phyloP scores from a whole-genome alignment of 2,888 invertebrate species.

The Cistogaster globosa region DNA sequence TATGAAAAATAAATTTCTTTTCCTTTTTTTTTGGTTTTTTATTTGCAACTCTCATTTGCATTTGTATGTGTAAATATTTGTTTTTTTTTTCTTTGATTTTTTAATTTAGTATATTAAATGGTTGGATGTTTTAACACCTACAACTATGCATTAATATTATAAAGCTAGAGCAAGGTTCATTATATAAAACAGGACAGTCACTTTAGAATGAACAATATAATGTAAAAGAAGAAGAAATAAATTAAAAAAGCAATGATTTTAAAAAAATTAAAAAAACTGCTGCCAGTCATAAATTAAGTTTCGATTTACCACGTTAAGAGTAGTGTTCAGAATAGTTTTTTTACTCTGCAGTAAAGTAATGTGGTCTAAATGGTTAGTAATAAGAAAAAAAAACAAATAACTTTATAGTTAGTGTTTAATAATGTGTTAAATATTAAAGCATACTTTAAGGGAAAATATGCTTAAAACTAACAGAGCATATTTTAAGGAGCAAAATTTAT shows the following conservation, averaged over 20 bases:
- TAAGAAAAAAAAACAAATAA: not conserved
- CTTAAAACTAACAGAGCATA: constrained; percentile 47
- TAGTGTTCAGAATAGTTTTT: constrained; percentile 6
- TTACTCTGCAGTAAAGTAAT: constrained; percentile 36
- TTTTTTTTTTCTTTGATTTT: constrained; percentile 2
- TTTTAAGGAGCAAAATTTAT: constrained; percentile 48
- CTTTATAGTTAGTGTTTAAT: constrained; percentile 67
- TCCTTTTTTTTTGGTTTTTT: constrained; percentile 29
- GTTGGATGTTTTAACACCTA: constrained; percentile 64
- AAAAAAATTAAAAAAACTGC: constrained; percentile 29
- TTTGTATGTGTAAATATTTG: constrained; percentile 17
- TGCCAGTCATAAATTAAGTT: constrained; percentile 70
- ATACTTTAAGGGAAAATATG: constrained; percentile 55
- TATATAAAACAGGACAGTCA: constrained; percentile 66
- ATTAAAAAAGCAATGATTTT: constrained; percentile 48
- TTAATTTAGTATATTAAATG: constrained; percentile 62
- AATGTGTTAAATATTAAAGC: constrained; percentile 58
- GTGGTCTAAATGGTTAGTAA: constrained; percentile 40
- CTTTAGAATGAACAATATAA: constrained; percentile 22
- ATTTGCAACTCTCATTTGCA: constrained; percentile 19
- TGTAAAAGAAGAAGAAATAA: constrained; percentile 9
- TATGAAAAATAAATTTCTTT: constrained; percentile 62
- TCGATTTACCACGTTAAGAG: constrained; percentile 66
- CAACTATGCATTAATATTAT: constrained; percentile 58
- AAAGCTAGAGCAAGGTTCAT: constrained; percentile 51